Evolutionary conservation across 2,888 invertebrate species (phyloP), one percentile per base, ranked within the genome.

Genomic region (Acleris literana): DNA sequence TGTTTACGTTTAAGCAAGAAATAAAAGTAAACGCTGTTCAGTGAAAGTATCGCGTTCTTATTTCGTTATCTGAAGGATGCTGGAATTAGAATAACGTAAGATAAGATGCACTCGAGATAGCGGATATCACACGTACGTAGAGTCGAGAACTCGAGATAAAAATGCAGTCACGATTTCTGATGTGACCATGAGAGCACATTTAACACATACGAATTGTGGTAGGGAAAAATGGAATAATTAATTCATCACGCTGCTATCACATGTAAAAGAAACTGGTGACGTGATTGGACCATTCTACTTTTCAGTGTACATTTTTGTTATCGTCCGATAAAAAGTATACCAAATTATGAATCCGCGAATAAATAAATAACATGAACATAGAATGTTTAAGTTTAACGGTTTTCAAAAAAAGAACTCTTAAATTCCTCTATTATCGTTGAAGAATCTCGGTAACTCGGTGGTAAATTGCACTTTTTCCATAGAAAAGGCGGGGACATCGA

Each of bases 91-190:
- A 46, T 46, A 46, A 56, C 25, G 48, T 29, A 29, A 60, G 66
- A 66, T 66, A 66, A 62, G 44, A 57, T 65, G 52, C 56, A 55
- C 43, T 56, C 61, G 39, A 66, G 66, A 57, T 62, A 57, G 33
- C 22, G 7, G 62, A 53, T 57, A 61, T 62, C 52, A 57, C 66
- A 61, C 66, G 62, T 66, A 75, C 68, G 63, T 49, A 74, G 73
- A 71, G 69, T 43, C 18, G 54, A 61, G 78, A 78, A 71, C 68
- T 43, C 18, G 54, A 61, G 78, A 78, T 78, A 78, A 77, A 69
- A 74, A 73, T 75, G 75, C 76, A 76, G 64, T 67, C 57, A 48
- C 66, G 66, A 66, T 56, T 57, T 49, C 49, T 51, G 52, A 62
- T 65, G 65, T 66, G 66, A 66, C 66, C 57, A 52, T 66, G 66